Conservation (phyloP, 2,797 vertebrate genomes). For the Epinephelus malabaricus region DNA sequence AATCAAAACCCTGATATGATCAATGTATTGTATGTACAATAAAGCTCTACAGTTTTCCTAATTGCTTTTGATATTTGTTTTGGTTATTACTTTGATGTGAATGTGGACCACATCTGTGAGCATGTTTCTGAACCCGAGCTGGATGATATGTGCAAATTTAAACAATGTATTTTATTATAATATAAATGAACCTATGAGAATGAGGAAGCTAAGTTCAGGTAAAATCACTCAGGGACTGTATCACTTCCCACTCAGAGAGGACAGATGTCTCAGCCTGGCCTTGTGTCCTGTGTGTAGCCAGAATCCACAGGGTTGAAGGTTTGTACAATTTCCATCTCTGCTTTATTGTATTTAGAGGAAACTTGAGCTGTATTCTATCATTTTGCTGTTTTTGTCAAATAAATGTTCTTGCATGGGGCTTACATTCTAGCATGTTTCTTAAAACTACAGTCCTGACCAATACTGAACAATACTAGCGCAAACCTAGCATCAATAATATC, state of each 20-base stretch:
- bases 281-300: neutral
- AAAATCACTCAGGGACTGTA: slow-evolving; percentile 3
- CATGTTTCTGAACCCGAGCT: slow-evolving; percentile 39
- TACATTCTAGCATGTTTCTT: slow-evolving; percentile 20
- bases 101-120: slow-evolving; percentile 43
- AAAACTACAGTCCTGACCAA: neutral
- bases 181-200: slow-evolving; percentile 8
- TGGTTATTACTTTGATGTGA: slow-evolving; percentile 32
- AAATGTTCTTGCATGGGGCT: slow-evolving; percentile 75
- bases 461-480: neutral
- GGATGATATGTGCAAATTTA: slow-evolving; percentile 14
- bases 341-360: slow-evolving; percentile 26
- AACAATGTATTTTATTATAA: neutral
- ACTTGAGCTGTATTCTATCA: slow-evolving; percentile 46
- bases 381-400: slow-evolving; percentile 76
- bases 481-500: neutral
- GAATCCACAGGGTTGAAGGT: slow-evolving; percentile 12
- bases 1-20: slow-evolving; percentile 42
- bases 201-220: neutral
- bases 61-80: slow-evolving; percentile 31
- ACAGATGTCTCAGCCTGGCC: neutral
- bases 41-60: slow-evolving; percentile 19
- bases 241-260: neutral
- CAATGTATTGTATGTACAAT: slow-evolving; percentile 9
- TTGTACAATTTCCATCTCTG: slow-evolving; percentile 17